Conservation (phyloP, 92 coral and sea anemone genomes). For the Isaurus tuberculatus region DNA sequence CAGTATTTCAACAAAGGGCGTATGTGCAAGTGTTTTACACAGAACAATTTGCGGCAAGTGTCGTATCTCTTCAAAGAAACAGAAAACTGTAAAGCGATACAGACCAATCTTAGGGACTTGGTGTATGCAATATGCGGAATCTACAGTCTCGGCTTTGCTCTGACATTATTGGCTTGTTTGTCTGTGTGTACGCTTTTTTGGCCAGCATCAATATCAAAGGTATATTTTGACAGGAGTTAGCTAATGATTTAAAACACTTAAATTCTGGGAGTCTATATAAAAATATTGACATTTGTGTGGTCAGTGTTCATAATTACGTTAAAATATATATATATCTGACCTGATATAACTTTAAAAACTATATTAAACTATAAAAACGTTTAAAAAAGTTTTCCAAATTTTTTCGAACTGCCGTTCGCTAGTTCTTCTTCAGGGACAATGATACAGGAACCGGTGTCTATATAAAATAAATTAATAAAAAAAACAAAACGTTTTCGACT, state of each 20-base stretch:
- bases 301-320: too few relatives aligned
- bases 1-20: slow-evolving; percentile 73
- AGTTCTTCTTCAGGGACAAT: too few relatives aligned
- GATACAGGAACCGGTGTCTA: too few relatives aligned
- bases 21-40: slow-evolving; percentile 88
- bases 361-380: too few relatives aligned
- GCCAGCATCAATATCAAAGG: slow-evolving; percentile 71
- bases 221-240: neutral
- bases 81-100: slow-evolving; percentile 80
- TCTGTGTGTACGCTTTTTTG: slow-evolving; percentile 71
- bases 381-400: too few relatives aligned
- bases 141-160: slow-evolving; percentile 77
- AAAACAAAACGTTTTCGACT: too few relatives aligned
- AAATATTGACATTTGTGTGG: too few relatives aligned
- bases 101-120: slow-evolving; percentile 76
- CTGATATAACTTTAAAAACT: too few relatives aligned
- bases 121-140: slow-evolving; percentile 97
- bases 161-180: slow-evolving; percentile 80
- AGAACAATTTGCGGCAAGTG: slow-evolving; percentile 79
- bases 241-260: neutral
- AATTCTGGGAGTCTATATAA: too few relatives aligned
- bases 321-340: too few relatives aligned
- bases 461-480: too few relatives aligned
- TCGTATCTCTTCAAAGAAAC: slow-evolving; percentile 89
- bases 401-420: too few relatives aligned